A percentile compares a stretch with the other conserved stretches of the same genome.
Conservation (phyloP, 1,140 invertebrate species). For the Stenopsyche tienmushanensis region DNA sequence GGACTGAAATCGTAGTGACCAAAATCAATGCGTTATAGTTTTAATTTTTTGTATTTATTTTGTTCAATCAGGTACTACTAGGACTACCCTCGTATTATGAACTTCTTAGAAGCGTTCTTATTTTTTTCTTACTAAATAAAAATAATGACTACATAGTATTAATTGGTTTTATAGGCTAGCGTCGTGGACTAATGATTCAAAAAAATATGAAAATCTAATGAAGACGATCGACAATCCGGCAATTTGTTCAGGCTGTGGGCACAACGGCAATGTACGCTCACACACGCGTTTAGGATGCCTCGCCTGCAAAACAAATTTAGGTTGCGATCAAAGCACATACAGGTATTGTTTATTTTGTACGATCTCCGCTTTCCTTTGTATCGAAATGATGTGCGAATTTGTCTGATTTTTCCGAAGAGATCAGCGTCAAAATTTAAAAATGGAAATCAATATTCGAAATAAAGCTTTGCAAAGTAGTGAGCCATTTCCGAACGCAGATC, state of each 20-base stretch:
- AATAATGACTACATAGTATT: too few relatives aligned
- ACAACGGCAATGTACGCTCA: constrained; percentile 60
- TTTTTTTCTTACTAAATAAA: too few relatives aligned
- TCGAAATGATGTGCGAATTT: too few relatives aligned
- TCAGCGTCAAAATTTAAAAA: constrained; percentile 61
- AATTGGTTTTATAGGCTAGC: constrained; percentile 50
- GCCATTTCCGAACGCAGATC: constrained; percentile 68
- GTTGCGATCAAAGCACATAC: constrained; percentile 61
- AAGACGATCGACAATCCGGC: constrained; percentile 58
- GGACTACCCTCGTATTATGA: too few relatives aligned
- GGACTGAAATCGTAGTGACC: too few relatives aligned
- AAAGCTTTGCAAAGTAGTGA: constrained; percentile 64
- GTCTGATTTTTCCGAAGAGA: constrained; percentile 55
- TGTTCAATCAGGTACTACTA: too few relatives aligned
- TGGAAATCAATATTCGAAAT: constrained; percentile 68
- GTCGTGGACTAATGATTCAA: constrained; percentile 61
- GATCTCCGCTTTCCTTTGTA: too few relatives aligned
- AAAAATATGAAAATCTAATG: constrained; percentile 56
- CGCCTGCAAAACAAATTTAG: constrained; percentile 59
- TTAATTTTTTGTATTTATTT: too few relatives aligned
- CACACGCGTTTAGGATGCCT: constrained; percentile 65
- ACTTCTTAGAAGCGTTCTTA: too few relatives aligned
- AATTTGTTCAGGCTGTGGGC: constrained; percentile 68
- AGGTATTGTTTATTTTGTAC: constrained; percentile 51
- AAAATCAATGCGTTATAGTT: too few relatives aligned